A percentile compares a stretch with the other conserved stretches of the same genome.
Evolutionary conservation across 2,888 invertebrate genomes (phyloP).

Genomic region (Trissolcus japonicus): DNA sequence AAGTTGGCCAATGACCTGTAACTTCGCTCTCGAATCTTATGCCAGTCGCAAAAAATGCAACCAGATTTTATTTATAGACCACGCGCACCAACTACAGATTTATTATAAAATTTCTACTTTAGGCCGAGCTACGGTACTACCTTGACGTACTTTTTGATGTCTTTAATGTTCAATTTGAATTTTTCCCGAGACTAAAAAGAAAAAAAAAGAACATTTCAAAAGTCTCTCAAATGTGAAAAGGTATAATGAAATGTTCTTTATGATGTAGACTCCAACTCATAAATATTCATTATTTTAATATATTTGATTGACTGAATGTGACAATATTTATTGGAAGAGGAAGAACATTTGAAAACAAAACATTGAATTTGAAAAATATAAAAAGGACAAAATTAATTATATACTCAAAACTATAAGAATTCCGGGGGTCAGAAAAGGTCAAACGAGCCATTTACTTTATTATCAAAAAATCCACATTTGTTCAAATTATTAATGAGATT

Average conservation of each 20-base stretch:
- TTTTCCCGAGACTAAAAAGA: not conserved
- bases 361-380: not conserved
- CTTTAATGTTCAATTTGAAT: not conserved
- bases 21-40: not conserved
- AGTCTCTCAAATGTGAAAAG: too few species aligned
- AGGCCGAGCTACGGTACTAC: too few species aligned
- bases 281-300: not conserved
- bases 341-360: not conserved
- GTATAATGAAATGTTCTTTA: too few species aligned
- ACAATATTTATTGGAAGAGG: too few species aligned
- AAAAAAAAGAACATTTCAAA: not conserved
- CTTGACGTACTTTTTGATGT: not conserved
- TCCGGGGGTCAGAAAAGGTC: too few species aligned
- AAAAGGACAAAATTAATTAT: too few species aligned
- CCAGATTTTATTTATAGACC: too few species aligned
- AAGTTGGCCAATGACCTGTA: slow-evolving; percentile 45
- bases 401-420: too few species aligned
- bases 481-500: not conserved
- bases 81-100: too few species aligned
- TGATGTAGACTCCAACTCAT: not conserved
- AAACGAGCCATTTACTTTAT: not conserved
- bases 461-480: not conserved
- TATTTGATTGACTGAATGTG: too few species aligned
- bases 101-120: too few species aligned
- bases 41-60: too few species aligned